These are phyloP conservation scores for Pogonocherus hispidulus DNA, from an alignment of 2,888 invertebrate species.

Conservation along the genomic window DNA sequence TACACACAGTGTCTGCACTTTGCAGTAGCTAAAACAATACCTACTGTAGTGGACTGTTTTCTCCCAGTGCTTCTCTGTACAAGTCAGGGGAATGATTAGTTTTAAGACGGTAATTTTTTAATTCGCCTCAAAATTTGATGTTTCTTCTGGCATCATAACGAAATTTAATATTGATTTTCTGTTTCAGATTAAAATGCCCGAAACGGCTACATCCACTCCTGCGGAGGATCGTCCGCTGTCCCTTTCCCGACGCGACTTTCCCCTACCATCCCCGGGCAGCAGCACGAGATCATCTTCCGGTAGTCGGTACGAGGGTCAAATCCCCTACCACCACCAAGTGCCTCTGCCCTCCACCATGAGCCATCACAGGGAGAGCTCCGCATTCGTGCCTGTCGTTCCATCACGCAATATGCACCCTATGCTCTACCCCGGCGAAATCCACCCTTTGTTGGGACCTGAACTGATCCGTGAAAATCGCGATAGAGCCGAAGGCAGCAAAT, in stretches of 20 bases:
- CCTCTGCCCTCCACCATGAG: conserved; percentile 57
- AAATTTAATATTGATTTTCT: no score
- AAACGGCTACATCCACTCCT: conserved; percentile 51
- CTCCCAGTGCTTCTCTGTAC: no score
- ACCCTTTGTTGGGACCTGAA: conserved; percentile 74
- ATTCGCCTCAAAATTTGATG: no score
- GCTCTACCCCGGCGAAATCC: conserved; percentile 80
- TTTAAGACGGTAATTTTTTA: no score
- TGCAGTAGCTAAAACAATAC: no score
- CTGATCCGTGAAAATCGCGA: conserved; percentile 71
- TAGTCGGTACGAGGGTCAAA: conserved; percentile 62
- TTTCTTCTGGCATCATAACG: no score
- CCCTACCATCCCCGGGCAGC: conserved; percentile 69
- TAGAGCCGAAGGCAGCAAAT: conserved; percentile 48
- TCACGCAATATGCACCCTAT: conserved; percentile 81
- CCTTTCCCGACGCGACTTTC: conserved; percentile 71
- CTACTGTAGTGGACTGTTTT: no score
- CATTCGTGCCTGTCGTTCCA: conserved; percentile 90
- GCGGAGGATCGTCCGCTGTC: conserved; percentile 69
- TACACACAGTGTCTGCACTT: no score
- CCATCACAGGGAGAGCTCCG: conserved; percentile 83
- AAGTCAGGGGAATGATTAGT: no score
- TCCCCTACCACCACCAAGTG: conserved; percentile 63
- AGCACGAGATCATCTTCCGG: conserved; percentile 75
- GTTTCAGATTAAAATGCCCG: conserved; percentile 49